phyloP scores from a whole-genome alignment of 64 coral and sea anemone species.

The Stylophora pistillata region DNA sequence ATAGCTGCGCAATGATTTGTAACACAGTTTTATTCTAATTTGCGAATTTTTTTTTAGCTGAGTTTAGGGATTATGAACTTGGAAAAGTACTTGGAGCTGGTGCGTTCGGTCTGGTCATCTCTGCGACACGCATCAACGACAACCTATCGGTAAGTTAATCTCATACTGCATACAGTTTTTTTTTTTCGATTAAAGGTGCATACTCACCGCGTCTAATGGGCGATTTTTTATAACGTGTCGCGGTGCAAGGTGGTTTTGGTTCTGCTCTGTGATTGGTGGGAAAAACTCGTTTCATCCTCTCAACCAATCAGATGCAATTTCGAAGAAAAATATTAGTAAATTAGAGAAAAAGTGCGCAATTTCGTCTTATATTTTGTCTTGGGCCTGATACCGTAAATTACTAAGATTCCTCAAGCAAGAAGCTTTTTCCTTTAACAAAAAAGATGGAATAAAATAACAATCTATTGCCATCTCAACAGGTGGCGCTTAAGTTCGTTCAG shows the following conservation, averaged over 20 bases:
- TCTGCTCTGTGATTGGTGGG: too few relatives aligned
- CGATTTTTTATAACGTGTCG: too few relatives aligned
- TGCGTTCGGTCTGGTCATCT: not conserved
- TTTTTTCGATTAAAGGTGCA: not conserved
- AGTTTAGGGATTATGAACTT: not conserved
- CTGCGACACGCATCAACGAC: not conserved
- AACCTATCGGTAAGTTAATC: not conserved
- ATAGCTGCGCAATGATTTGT: too few relatives aligned
- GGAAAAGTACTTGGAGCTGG: constrained; percentile 26
- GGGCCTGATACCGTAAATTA: not conserved
- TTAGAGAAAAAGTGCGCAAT: too few relatives aligned
- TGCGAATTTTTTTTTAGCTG: not conserved
- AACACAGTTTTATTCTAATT: not conserved
- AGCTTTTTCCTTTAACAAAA: not conserved
- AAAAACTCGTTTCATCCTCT: too few relatives aligned
- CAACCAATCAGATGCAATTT: too few relatives aligned
- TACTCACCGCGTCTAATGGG: too few relatives aligned
- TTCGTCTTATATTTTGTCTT: too few relatives aligned
- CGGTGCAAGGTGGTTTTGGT: too few relatives aligned
- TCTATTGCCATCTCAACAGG: not conserved
- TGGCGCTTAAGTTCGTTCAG: constrained; percentile 19
- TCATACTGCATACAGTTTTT: not conserved
- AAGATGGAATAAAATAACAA: not conserved
- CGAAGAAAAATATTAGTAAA: too few relatives aligned
- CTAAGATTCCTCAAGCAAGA: not conserved